Percentiles rank a stretch among this genome's conserved stretches.
Conservation (phyloP, 2,113 vertebrate species). For the Xyrauchen texanus region DNA sequence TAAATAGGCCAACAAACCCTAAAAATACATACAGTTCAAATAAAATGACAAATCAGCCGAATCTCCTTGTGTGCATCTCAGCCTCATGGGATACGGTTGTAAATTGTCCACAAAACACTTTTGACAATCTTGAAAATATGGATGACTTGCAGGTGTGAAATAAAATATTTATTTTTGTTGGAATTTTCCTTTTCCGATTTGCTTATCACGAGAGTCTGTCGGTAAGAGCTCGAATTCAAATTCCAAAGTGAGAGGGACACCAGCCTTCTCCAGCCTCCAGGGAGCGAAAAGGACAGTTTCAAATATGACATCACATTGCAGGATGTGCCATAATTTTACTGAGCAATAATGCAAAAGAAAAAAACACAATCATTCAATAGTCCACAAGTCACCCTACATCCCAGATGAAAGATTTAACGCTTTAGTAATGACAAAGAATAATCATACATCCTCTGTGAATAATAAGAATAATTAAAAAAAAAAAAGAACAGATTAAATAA, state of each 20-base stretch:
- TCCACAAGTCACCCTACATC: constrained; percentile 18
- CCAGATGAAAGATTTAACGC: constrained; percentile 17
- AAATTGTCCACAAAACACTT: constrained; percentile 65
- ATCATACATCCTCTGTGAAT: constrained; percentile 14
- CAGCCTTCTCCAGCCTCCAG: constrained; percentile 52
- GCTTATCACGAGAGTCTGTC: constrained; percentile 72
- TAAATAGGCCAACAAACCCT: constrained; percentile 75
- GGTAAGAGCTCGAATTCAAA: constrained; percentile 60
- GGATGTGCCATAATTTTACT: constrained; percentile 22
- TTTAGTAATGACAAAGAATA: background rate
- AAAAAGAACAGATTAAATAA: constrained; percentile 37
- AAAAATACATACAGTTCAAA: constrained; percentile 65
- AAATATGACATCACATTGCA: constrained; percentile 21
- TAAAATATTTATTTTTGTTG: constrained; percentile 51
- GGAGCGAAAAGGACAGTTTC: constrained; percentile 45
- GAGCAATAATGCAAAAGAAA: constrained; percentile 25
- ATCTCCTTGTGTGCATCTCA: constrained; percentile 70
- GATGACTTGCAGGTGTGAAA: constrained; percentile 1
- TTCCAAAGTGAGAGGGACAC: constrained; percentile 61
- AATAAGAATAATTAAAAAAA: too few species aligned
- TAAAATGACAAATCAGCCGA: constrained; percentile 60
- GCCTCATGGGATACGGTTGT: constrained; percentile 63
- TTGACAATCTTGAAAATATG: constrained; percentile 37
- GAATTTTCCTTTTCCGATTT: constrained; percentile 46
- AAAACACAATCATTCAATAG: constrained; percentile 19